Evolutionary conservation across 1,140 invertebrate species (phyloP), one percentile per base, ranked within the genome.

Genomic region (Drosophila pachea): DNA sequence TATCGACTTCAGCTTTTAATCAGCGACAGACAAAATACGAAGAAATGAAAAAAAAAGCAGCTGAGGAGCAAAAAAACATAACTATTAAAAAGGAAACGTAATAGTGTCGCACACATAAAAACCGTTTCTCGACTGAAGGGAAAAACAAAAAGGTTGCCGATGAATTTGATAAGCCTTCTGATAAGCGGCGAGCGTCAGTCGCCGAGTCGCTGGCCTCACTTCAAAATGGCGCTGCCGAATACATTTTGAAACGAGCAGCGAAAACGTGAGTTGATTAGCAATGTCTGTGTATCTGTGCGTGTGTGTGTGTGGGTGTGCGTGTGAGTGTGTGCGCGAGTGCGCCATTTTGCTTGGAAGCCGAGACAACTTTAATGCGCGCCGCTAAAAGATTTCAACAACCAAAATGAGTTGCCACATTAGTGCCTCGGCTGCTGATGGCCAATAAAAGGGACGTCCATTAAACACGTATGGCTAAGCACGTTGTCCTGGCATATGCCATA

Each of bases 261-360:
- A 84, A 84, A 81, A 84, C 81, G 81, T 84, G 81, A 86, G 81
- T 86, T 86, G 81, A 84, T 84, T 84, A 84, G 74, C 76, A 84
- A 84, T 79, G 76, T 65, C 73, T 60, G 48, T 14, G 22, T 45
- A 11, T 47, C 7, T 38, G 43, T 62, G 64, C 47, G 0, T 2
- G 36, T 45, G n/a, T 43, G 16, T 45, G 48, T 38, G 16, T 56
- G 45, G 29, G 38, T 54, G 60, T 36, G 50, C 43, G 40, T 59
- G 66, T 32, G 66, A 11, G 53, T 55, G 68, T 53, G 45, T n/a
- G n/a, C n/a, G 76, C 38, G 54, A 54, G 12, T 42, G 32, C 56
- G 65, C 67, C 64, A 77, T 77, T 78, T 75, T 72, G 58, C 58
- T 84, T 72, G n/a, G n/a, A n/a, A n/a, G 3, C 52, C 56, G 76